Evolutionary conservation across 2,888 invertebrate genomes (phyloP), one percentile per base, ranked within the genome.

Genomic region (Scaptomyza parva): DNA sequence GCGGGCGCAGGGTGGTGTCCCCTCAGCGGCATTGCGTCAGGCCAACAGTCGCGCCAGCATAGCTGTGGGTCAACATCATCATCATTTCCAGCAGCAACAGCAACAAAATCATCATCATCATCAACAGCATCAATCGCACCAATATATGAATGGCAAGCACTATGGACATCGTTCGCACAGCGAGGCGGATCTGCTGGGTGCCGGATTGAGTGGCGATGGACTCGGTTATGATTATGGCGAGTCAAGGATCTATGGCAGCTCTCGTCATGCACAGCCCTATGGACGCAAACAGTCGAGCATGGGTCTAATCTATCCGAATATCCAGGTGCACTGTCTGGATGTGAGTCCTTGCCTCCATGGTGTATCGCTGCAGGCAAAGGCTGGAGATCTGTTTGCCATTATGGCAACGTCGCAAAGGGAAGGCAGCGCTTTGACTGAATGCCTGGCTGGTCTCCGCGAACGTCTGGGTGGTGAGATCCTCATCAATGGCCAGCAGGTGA

Each of bases 361-460:
- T 3, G 93, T 98, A 8, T 96, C 96, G 26, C 95, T 98, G 80
- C 98, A 98, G 91, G 96, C 96, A 24, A 95, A 96, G 76, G 97
- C 97, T 0, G 97, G 98, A 26, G 98, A 98, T 92, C 94, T 98
- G 43, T 92, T 98, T 84, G 98, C 97, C 2, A 94, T 98, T 20
- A 95, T 98, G 94, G 96, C 98, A 1, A 98, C 98, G 0, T 95
- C 96, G 68, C 97, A 96, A 80, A 93, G 94, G 39, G 98, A 98
- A 91, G 97, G 97, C 11, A 96, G 96, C 0, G 95, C 96, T 0
- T 92, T 98, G n/a, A 92, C 98, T 53, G 96, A 97, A 86, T 95
- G 96, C 0, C 92, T 98, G 59, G 95, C 97, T n/a, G 97, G 97
- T 11, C 93, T 94, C 44, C 93, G 94, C 51, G 93, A 94, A 92